These are phyloP conservation scores for Erinaceus europaeus DNA, from an alignment of 2,113 vertebrate species.

Conservation along the genomic window DNA sequence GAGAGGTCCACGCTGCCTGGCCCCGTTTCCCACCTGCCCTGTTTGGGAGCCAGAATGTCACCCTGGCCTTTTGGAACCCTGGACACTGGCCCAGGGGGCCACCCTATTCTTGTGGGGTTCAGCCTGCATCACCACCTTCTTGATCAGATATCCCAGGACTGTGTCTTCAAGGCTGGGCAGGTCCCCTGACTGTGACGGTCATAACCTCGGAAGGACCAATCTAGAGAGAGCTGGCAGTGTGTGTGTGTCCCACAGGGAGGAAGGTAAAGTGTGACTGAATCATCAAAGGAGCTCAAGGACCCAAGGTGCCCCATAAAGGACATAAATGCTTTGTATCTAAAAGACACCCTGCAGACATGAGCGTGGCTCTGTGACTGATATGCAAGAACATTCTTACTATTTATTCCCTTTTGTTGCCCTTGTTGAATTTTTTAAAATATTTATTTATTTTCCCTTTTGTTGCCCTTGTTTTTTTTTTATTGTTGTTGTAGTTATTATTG, in stretches of 20 bases:
- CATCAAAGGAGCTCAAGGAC: background rate
- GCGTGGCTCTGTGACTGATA: background rate
- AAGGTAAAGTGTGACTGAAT: too few species aligned
- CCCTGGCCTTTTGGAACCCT: background rate
- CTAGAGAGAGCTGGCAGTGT: background rate
- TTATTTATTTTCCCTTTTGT: too few species aligned
- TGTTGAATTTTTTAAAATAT: too few species aligned
- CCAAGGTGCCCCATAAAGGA: background rate
- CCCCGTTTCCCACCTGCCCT: rapidly evolving
- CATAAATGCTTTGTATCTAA: background rate
- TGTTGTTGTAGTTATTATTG: too few species aligned
- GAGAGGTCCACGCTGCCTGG: background rate
- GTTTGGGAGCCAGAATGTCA: background rate
- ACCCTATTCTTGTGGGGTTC: background rate
- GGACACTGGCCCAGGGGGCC: background rate
- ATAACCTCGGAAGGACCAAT: background rate
- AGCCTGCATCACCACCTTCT: too few species aligned
- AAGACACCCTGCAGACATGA: background rate
- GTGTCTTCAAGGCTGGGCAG: background rate
- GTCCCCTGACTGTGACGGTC: background rate
- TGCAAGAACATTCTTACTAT: too few species aligned
- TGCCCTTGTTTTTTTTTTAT: too few species aligned
- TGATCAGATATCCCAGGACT: too few species aligned
- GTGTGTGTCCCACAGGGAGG: rapidly evolving
- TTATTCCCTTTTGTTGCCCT: too few species aligned